A percentile compares a stretch with the other conserved stretches of the same genome.
Evolutionary conservation across 1,140 invertebrate species (phyloP).

Genomic region (Drosophila miranda): DNA sequence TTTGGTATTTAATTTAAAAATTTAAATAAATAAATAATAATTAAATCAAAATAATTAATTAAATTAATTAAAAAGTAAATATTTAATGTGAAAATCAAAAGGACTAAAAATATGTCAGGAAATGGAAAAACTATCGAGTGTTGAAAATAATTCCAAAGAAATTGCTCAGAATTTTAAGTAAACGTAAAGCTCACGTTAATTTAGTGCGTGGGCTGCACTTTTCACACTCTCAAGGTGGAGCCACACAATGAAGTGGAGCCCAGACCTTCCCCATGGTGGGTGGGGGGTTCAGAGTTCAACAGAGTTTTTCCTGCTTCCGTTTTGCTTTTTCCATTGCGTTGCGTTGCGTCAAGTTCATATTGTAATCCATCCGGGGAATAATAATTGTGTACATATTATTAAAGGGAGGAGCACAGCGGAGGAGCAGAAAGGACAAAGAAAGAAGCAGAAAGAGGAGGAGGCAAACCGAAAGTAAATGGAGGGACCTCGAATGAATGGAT

Average conservation of each 20-base stretch:
- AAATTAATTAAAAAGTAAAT: no score
- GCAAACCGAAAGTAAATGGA: constrained; percentile 44
- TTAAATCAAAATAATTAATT: no score
- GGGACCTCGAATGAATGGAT: no score
- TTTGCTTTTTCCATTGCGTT: constrained; percentile 42
- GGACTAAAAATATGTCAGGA: no score
- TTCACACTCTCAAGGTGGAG: not conserved
- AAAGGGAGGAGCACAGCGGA: constrained; percentile 49
- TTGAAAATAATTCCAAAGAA: no score
- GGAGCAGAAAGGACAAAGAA: no score
- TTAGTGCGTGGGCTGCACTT: constrained; percentile 36
- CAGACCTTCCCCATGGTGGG: constrained; percentile 14
- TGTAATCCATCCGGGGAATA: constrained; percentile 79
- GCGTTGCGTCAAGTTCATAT: constrained; percentile 55
- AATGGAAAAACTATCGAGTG: no score
- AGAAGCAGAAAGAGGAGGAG: no score
- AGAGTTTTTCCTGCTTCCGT: constrained; percentile 54
- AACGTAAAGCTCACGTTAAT: constrained; percentile 24
- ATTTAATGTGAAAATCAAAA: no score
- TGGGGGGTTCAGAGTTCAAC: constrained; percentile 55
- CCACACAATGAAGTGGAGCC: not conserved
- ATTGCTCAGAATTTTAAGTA: not conserved
- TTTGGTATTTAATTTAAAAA: no score
- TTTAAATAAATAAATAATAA: no score
- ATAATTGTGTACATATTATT: constrained; percentile 80